These are phyloP conservation scores for Odontocolon sp. DNA, from an alignment of 2,888 invertebrate genomes.

Conservation along the genomic window DNA sequence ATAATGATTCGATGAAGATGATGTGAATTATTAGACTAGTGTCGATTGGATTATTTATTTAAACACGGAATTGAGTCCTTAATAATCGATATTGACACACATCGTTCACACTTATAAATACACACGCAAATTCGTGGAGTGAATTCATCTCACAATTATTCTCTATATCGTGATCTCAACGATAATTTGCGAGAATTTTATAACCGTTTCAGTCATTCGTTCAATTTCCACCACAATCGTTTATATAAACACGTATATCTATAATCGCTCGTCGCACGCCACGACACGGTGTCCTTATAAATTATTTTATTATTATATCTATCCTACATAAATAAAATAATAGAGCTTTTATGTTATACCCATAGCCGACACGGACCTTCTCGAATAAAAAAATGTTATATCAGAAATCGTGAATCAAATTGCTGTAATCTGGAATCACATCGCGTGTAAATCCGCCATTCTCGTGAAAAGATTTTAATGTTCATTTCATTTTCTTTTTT, in stretches of 20 bases:
- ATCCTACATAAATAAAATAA: slow-evolving; percentile 45
- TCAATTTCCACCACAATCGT: slow-evolving; percentile 14
- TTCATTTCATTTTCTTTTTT: background rate
- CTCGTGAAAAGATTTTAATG: background rate
- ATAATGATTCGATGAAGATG: slow-evolving; percentile 46
- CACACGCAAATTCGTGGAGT: slow-evolving; percentile 17
- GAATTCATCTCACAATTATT: background rate
- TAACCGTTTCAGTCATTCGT: background rate
- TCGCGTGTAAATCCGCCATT: too few relatives aligned
- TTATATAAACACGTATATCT: slow-evolving; percentile 10
- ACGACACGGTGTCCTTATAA: slow-evolving; percentile 12
- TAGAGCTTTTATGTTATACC: slow-evolving; percentile 10
- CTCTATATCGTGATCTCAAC: slow-evolving; percentile 14
- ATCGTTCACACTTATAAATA: slow-evolving; percentile 16
- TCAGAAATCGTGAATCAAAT: background rate
- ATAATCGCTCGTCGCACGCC: background rate
- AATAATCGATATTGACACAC: slow-evolving; percentile 39
- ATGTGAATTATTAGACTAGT: slow-evolving; percentile 49
- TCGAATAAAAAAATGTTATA: background rate
- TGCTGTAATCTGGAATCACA: too few relatives aligned
- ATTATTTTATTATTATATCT: slow-evolving; percentile 10
- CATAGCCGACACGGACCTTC: background rate
- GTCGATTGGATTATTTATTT: slow-evolving; percentile 41
- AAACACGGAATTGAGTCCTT: slow-evolving; percentile 58
- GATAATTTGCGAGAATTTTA: slow-evolving; percentile 6